phyloP scores from a whole-genome alignment of 2,113 vertebrate species.

The Saguinus midas region DNA sequence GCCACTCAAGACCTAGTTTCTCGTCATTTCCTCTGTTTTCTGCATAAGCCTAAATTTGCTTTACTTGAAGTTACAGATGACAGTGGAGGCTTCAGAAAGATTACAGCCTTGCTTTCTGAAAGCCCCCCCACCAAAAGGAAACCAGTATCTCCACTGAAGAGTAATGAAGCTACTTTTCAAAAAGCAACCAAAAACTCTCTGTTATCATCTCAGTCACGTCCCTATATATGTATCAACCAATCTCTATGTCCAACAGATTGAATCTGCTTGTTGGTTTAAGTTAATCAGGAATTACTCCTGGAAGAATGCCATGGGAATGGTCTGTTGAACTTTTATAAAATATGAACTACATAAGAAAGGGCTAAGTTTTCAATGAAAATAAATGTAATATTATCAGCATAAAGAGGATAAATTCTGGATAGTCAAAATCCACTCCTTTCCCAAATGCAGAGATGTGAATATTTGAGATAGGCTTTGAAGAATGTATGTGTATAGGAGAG shows the following conservation, averaged over 20 bases:
- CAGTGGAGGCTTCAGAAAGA: not conserved
- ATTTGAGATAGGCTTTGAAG: not conserved
- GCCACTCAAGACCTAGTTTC: not conserved
- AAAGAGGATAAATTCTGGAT: not conserved
- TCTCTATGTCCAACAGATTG: not conserved
- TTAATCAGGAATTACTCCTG: not conserved
- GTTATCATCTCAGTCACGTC: not conserved
- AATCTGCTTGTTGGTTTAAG: not conserved
- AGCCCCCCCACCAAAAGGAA: not conserved
- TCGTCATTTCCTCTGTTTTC: not conserved
- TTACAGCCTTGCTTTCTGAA: not conserved
- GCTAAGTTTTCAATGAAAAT: not conserved
- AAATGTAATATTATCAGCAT: not conserved
- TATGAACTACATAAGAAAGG: not conserved
- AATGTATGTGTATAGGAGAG: not conserved
- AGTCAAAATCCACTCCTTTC: not conserved
- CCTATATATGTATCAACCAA: not conserved
- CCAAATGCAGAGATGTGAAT: not conserved
- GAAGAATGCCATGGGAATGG: no score
- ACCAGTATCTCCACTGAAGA: not conserved
- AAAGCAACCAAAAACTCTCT: not conserved
- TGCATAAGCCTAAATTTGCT: not conserved
- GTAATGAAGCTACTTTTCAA: not conserved
- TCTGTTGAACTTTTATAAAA: no score
- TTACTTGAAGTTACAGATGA: not conserved